Evolutionary conservation across 2,888 invertebrate species (phyloP).

Genomic region (Megalurothrips usitatus): DNA sequence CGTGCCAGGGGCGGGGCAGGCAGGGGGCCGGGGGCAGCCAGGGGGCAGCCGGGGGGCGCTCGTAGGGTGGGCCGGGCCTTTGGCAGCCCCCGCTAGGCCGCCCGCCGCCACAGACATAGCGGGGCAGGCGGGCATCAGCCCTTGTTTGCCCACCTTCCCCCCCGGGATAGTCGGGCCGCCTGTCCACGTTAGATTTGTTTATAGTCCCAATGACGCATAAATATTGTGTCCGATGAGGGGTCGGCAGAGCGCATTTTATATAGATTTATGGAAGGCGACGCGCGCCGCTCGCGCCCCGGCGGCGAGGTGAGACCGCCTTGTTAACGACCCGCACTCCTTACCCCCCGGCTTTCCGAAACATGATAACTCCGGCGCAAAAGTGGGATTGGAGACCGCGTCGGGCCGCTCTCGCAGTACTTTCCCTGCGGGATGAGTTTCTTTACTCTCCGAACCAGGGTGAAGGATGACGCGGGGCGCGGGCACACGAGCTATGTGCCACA

Average conservation of each 20-base stretch:
- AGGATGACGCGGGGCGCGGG: no score
- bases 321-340: background rate
- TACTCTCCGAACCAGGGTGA: no score
- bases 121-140: background rate
- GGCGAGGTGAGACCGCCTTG: background rate
- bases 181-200: background rate
- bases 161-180: background rate
- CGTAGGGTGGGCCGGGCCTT: background rate
- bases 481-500: no score
- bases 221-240: conserved; percentile 2
- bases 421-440: no score
- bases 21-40: background rate
- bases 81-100: background rate
- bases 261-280: conserved; percentile 14
- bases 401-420: no score
- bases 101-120: background rate
- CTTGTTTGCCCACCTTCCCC: background rate
- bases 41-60: background rate
- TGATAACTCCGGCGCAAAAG: no score
- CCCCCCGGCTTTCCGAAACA: no score
- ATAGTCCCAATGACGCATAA: conserved; percentile 9
- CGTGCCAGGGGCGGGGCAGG: background rate
- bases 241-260: conserved; percentile 9
- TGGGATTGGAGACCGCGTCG: no score
- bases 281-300: background rate